phyloP scores from a whole-genome alignment of 2,797 vertebrate species.

The Sebastes minor region DNA sequence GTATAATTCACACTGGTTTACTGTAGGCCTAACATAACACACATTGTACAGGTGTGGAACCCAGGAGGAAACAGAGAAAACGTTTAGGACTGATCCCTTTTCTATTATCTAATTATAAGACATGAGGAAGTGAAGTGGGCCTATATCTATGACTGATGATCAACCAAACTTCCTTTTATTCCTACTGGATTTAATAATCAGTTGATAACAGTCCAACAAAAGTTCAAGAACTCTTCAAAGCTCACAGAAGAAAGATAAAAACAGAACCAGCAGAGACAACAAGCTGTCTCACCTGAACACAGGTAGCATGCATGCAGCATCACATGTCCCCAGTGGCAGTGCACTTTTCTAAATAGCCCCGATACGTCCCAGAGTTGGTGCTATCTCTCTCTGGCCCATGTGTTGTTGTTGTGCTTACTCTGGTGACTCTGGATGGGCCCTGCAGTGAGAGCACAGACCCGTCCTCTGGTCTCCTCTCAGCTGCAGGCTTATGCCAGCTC shows the following conservation, averaged over 20 bases:
- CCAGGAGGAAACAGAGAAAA: neutral
- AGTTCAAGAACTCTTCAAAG: neutral
- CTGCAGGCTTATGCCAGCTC: conserved; percentile 59
- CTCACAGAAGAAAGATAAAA: neutral
- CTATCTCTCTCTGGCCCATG: conserved; percentile 8
- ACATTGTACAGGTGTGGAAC: neutral
- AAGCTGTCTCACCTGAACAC: neutral
- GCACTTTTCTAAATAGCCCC: neutral
- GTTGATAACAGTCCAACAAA: neutral
- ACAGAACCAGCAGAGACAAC: neutral
- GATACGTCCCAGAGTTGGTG: neutral
- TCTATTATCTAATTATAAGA: too few relatives aligned
- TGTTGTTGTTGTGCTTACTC: conserved; percentile 54
- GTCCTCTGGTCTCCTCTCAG: conserved; percentile 5
- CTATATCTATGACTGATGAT: neutral
- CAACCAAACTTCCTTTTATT: too few relatives aligned
- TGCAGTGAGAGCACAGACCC: conserved; percentile 6
- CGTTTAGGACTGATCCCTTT: neutral
- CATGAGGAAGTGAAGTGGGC: too few relatives aligned
- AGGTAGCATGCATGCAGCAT: neutral
- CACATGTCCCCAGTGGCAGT: neutral
- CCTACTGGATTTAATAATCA: neutral
- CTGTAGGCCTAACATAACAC: neutral
- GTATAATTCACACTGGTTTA: neutral
- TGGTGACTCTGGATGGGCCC: neutral